Conservation (phyloP, 2,888 invertebrate species). For the Abrostola triplasia region DNA sequence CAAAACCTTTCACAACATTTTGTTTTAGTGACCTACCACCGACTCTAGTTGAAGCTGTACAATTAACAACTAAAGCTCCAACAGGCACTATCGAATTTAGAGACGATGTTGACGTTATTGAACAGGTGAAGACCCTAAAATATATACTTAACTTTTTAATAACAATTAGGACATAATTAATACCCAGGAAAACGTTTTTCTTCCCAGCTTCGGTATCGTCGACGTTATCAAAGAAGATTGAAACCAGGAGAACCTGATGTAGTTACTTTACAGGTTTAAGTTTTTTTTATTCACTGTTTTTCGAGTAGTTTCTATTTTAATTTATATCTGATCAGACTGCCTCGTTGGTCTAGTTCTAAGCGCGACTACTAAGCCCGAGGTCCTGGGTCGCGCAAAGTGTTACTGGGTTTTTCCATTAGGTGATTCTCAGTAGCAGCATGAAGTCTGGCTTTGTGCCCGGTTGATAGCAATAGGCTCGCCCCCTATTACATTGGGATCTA, state of each 20-base stretch:
- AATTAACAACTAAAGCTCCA: slow-evolving; percentile 74
- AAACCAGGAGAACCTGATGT: slow-evolving; percentile 86
- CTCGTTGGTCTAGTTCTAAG: too few relatives aligned
- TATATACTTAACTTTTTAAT: too few relatives aligned
- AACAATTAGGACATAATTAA: too few relatives aligned
- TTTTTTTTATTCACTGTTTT: background rate
- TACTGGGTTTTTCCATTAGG: too few relatives aligned
- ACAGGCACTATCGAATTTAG: slow-evolving; percentile 84
- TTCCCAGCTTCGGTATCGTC: slow-evolving; percentile 87
- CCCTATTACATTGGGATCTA: too few relatives aligned
- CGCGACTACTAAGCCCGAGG: too few relatives aligned
- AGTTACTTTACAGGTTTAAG: slow-evolving; percentile 83
- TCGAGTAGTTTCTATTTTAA: too few relatives aligned
- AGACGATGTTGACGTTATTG: slow-evolving; percentile 85
- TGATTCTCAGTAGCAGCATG: too few relatives aligned
- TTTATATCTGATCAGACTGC: too few relatives aligned
- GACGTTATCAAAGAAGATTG: slow-evolving; percentile 88
- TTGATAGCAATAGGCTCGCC: too few relatives aligned
- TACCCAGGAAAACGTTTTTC: background rate
- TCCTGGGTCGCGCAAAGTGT: too few relatives aligned
- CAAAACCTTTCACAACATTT: background rate
- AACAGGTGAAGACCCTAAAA: slow-evolving; percentile 71
- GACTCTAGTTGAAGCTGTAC: slow-evolving; percentile 68
- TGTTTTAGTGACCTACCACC: slow-evolving; percentile 73
- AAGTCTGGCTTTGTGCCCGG: too few relatives aligned